A percentile compares a stretch with the other conserved stretches of the same genome.
Conservation (phyloP, 2,113 vertebrate species). For the Noturus placidus region DNA sequence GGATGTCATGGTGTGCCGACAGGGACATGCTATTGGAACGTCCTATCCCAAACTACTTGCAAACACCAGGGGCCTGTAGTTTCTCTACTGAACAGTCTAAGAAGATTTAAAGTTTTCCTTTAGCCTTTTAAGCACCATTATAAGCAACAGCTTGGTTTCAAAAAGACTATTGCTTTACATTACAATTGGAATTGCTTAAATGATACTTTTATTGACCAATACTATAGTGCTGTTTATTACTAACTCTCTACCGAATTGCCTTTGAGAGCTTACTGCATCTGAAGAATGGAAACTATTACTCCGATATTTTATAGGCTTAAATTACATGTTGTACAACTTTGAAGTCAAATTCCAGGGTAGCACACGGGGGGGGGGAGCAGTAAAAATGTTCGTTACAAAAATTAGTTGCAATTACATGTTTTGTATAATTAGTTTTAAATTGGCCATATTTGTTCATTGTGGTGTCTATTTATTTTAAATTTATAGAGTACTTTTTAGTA, state of each 20-base stretch:
- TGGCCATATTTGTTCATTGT: not conserved
- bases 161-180: not conserved
- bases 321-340: not conserved
- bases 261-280: not conserved
- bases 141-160: not conserved
- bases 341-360: not conserved
- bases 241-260: not conserved
- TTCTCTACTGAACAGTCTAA: not conserved
- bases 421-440: not conserved
- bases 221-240: not conserved
- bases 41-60: constrained; percentile 78
- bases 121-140: not conserved
- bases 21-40: constrained; percentile 77
- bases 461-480: no score
- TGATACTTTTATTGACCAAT: not conserved
- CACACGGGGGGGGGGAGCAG: no score
- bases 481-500: not conserved
- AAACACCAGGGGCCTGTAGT: constrained; percentile 63
- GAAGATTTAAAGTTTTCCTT: not conserved
- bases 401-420: not conserved
- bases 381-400: no score
- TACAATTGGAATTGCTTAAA: not conserved
- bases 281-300: not conserved
- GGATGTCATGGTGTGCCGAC: constrained; percentile 76
- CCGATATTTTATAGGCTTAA: not conserved